These are phyloP conservation scores for Auanema sp. DNA, from an alignment of 2,888 invertebrate genomes.

Conservation along the genomic window DNA sequence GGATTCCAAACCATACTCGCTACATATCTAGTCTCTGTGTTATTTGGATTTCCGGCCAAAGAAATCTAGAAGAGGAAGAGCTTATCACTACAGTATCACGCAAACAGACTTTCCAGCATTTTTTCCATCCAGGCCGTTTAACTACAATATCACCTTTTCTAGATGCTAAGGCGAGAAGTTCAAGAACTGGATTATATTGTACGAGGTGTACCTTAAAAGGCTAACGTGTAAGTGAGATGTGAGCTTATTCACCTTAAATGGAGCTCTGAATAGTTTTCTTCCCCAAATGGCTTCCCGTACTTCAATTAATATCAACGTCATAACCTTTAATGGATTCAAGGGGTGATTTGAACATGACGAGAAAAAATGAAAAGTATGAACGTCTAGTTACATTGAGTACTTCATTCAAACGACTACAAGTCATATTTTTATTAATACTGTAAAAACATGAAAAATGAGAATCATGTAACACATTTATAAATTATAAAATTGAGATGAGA, in stretches of 20 bases:
- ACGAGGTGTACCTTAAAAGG: slow-evolving; percentile 13
- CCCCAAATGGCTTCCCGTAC: slow-evolving; percentile 2
- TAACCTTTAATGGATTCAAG: no score
- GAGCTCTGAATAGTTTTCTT: slow-evolving; percentile 32
- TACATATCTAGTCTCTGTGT: slow-evolving; percentile 5
- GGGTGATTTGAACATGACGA: no score
- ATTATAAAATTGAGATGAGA: no score
- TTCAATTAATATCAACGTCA: no score
- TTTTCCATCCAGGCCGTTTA: slow-evolving; percentile 50
- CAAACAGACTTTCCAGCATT: slow-evolving; percentile 52
- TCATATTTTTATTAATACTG: no score
- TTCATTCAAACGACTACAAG: no score
- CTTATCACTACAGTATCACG: neutral
- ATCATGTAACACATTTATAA: neutral
- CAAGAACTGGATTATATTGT: slow-evolving; percentile 35
- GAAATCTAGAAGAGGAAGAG: neutral
- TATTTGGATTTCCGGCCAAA: neutral
- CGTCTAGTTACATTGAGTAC: no score
- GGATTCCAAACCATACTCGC: slow-evolving; percentile 34
- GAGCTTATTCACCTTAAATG: slow-evolving; percentile 28
- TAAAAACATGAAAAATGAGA: neutral
- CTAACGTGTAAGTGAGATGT: neutral
- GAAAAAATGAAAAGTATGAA: no score
- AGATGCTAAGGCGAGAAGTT: slow-evolving; percentile 51
- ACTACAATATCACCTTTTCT: slow-evolving; percentile 48